phyloP scores from a whole-genome alignment of 2,888 invertebrate genomes.

The Vannuccia rotundouncinata region DNA sequence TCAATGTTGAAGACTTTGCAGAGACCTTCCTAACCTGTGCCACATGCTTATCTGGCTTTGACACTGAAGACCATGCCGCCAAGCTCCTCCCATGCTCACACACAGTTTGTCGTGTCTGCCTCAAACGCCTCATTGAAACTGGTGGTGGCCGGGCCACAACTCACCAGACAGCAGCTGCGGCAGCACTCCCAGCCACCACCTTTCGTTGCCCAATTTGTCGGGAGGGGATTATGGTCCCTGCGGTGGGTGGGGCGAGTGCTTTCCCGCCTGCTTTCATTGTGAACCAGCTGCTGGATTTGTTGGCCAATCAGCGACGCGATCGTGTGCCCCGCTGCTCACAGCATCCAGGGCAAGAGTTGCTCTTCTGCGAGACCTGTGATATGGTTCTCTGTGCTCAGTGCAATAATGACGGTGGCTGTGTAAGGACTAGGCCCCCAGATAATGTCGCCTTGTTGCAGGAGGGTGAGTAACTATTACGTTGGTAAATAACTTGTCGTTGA shows the following conservation, averaged over 20 bases:
- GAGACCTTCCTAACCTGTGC: slow-evolving; percentile 91
- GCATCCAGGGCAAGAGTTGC: slow-evolving; percentile 70
- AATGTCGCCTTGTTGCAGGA: not conserved
- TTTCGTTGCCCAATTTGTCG: slow-evolving; percentile 59
- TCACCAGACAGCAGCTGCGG: not conserved
- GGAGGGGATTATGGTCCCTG: slow-evolving; percentile 74
- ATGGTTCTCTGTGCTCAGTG: slow-evolving; percentile 83
- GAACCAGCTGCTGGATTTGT: slow-evolving; percentile 82
- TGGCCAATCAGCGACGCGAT: slow-evolving; percentile 81
- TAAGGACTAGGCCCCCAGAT: slow-evolving; percentile 1
- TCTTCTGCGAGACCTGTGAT: slow-evolving; percentile 89
- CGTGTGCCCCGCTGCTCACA: slow-evolving; percentile 83
- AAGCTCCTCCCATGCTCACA: slow-evolving; percentile 85
- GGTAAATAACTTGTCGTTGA: too few relatives aligned
- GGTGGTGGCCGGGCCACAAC: not conserved
- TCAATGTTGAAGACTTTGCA: slow-evolving; percentile 92
- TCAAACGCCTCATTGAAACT: slow-evolving; percentile 52
- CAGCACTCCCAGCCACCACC: slow-evolving; percentile 57
- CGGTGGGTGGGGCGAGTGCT: slow-evolving; percentile 63
- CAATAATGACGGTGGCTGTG: slow-evolving; percentile 43
- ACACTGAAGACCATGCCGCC: slow-evolving; percentile 70
- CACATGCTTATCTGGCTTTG: slow-evolving; percentile 73
- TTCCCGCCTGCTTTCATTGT: slow-evolving; percentile 71
- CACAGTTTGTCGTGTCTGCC: slow-evolving; percentile 58
- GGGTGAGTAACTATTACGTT: too few relatives aligned